Evolutionary conservation across 92 coral and sea anemone species (phyloP).

Genomic region (Pocillopora meandrina): DNA sequence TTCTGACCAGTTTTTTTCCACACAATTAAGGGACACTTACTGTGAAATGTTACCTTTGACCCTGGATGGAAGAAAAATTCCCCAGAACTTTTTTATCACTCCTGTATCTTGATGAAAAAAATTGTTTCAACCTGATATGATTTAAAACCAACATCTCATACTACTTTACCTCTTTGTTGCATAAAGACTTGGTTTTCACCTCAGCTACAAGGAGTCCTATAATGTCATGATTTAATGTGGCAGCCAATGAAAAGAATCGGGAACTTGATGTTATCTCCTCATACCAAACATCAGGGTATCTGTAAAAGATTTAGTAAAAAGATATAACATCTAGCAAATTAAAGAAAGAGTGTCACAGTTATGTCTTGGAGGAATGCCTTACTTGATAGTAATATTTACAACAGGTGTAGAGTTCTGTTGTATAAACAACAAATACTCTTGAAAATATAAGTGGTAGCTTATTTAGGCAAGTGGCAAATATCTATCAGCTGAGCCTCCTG

Average conservation of each 20-base stretch:
- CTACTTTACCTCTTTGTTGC: constrained; percentile 83
- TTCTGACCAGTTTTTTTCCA: no score
- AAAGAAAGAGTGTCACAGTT: not conserved
- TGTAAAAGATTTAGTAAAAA: constrained; percentile 21
- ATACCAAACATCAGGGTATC: constrained; percentile 98
- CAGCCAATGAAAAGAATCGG: constrained; percentile 93
- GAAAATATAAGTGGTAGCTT: no score
- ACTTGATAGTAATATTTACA: no score
- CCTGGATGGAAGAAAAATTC: no score
- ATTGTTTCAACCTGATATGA: not conserved
- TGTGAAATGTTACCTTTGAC: no score
- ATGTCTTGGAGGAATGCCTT: not conserved
- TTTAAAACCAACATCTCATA: not conserved
- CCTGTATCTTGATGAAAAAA: not conserved
- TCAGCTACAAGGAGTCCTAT: constrained; percentile 97
- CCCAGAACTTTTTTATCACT: not conserved
- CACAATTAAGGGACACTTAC: no score
- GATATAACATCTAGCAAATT: not conserved
- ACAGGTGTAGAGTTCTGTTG: not conserved
- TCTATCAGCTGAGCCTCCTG: no score
- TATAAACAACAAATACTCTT: not conserved
- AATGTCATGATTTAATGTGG: constrained; percentile 70
- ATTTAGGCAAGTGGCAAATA: no score
- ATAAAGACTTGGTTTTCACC: constrained; percentile 82
- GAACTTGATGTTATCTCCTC: constrained; percentile 95